Conservation (phyloP, 2,797 vertebrate species). For the Fistularia commersonii region DNA sequence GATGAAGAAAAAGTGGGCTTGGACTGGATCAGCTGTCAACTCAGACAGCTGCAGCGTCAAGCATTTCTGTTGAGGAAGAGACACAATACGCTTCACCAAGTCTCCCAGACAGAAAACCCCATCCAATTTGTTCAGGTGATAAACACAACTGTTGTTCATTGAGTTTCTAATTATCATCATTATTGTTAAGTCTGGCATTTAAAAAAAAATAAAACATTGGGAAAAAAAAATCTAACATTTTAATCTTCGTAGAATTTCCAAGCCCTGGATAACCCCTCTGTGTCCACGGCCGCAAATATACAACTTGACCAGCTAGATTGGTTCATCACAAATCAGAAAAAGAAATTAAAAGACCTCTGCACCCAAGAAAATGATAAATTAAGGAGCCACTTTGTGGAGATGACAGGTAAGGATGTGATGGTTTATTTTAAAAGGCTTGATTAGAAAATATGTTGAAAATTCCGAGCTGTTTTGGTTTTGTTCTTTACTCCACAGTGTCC, state of each 20-base stretch:
- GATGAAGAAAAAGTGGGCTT: constrained; percentile 42
- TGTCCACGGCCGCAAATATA: background rate
- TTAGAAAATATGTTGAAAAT: no score
- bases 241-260: constrained; percentile 19
- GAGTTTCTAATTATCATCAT: background rate
- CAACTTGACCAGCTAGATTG: background rate
- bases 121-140: constrained; percentile 50
- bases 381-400: background rate
- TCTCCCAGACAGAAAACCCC: constrained; percentile 38
- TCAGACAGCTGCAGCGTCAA: constrained; percentile 22
- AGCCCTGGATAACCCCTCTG: constrained; percentile 17
- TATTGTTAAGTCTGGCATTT: no score
- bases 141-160: background rate
- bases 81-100: constrained; percentile 18
- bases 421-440: no score
- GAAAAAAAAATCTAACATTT: background rate
- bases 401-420: constrained; percentile 7
- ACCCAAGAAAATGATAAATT: constrained; percentile 13
- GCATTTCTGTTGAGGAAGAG: constrained; percentile 25
- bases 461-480: background rate
- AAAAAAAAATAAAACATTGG: no score
- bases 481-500: constrained; percentile 10
- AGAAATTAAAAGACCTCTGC: constrained; percentile 27
- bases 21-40: constrained; percentile 17
- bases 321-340: constrained; percentile 23